Base-by-base conservation (phyloP, 30 jellyfish, hydroid and myxozoan genomes). In the Calvadosia cruxmelitensis region DNA sequence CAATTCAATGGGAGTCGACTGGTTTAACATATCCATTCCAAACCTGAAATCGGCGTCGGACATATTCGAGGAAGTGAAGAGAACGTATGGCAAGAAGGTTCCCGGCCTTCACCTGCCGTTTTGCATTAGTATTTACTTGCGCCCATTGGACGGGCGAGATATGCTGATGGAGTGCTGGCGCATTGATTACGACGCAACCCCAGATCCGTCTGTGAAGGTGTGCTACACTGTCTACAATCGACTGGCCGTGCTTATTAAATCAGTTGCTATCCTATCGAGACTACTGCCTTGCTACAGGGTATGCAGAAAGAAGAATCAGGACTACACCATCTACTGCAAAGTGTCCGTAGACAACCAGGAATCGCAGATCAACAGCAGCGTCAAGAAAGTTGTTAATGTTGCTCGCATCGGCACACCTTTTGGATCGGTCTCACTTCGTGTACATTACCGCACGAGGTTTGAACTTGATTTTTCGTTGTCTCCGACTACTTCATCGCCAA, bases 1-100 rank as follows among this genome's bases (percentile, higher is more conserved):
- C 28, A 63, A 74, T 68, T 84, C 98, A 15, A 84, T 75, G 26
- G 98, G 98, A 34, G 77, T 77, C 26, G 98, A 89, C 67, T 89
- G 98, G 98, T 89, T 89, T 69, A 89, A 89, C 52, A 71, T 89
- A 20, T 82, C 98, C 1, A 61, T 89, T 34, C 90, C 93, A 26
- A 90, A 85, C 5, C 50, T 34, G 10, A 66, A 48, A 7, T 70
- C 83, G 15, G 83, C 68, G 27, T 53, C 61, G 51, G 90, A 76
- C 23, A 53, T 89, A 3, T 84, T 78, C 51, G 74, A 63, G 50
- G 93, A 76, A 81, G 77, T 89, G 13, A 75, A 67, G 34, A 66
- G 69, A 7, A 78, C 76, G 33, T 89, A 67, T 78, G 85, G 77
- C 30, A 81, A 72, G 49, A 75, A 67, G 49, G 51, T 29, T 27